phyloP scores from a whole-genome alignment of 2,113 vertebrate species.

The Chaetodon auriga region DNA sequence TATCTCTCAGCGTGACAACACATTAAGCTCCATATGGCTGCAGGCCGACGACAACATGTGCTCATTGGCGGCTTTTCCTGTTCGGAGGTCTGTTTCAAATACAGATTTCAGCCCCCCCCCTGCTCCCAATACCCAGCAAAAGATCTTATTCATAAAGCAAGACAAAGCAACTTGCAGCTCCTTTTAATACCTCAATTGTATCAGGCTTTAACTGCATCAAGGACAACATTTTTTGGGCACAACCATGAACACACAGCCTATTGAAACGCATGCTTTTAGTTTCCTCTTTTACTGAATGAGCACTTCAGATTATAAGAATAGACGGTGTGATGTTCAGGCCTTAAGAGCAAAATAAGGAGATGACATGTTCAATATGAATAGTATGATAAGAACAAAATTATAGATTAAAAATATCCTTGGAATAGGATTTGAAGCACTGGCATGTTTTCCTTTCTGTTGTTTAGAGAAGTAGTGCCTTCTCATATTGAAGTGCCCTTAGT shows the following conservation, averaged over 20 bases:
- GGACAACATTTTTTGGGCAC: background rate
- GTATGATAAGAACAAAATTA: background rate
- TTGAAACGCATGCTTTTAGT: background rate
- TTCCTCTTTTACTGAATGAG: background rate
- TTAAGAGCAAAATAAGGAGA: slow-evolving; percentile 5
- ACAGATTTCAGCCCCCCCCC: background rate
- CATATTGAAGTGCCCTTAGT: background rate
- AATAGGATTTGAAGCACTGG: background rate
- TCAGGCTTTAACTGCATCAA: background rate
- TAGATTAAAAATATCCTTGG: background rate
- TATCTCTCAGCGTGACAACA: slow-evolving; percentile 50
- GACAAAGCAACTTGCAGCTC: background rate
- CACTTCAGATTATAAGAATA: slow-evolving; percentile 1
- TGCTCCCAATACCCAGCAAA: background rate
- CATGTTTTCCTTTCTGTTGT: background rate
- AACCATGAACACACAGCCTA: background rate
- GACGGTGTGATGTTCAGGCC: background rate
- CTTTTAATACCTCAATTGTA: background rate
- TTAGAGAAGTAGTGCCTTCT: background rate
- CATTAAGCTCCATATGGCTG: slow-evolving; percentile 41
- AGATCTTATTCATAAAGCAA: background rate
- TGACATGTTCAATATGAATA: background rate
- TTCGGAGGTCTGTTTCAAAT: slow-evolving; percentile 22
- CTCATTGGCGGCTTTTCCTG: background rate
- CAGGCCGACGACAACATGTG: slow-evolving; percentile 27